phyloP scores from a whole-genome alignment of 64 coral and sea anemone genomes.

The Porites australiensis region DNA sequence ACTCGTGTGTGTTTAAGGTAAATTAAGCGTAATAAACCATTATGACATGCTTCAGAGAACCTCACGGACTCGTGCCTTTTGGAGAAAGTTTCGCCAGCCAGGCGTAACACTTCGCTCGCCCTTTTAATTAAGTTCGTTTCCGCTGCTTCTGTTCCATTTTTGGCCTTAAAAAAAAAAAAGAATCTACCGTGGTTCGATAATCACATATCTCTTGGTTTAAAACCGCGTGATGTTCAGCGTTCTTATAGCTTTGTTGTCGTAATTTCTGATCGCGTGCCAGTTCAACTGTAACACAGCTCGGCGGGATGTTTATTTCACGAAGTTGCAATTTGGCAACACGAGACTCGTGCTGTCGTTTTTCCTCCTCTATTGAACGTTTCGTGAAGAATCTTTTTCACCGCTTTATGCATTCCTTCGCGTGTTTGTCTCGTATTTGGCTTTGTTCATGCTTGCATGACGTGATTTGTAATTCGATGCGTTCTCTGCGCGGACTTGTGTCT shows the following conservation, averaged over 20 bases:
- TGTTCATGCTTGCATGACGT: constrained; percentile 3
- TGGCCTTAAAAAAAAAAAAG: not conserved
- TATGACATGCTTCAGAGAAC: constrained; percentile 26
- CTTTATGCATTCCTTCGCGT: not conserved
- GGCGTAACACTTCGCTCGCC: constrained; percentile 1
- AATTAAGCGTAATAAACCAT: constrained; percentile 51
- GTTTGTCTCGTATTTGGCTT: not conserved
- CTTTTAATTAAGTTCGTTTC: not conserved
- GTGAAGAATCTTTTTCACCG: not conserved
- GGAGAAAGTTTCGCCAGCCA: not conserved
- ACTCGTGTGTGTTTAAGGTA: constrained; percentile 1
- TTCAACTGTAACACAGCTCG: not conserved
- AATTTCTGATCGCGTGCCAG: constrained; percentile 40
- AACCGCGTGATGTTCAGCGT: not conserved
- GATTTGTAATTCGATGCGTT: constrained; percentile 39
- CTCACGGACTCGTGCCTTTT: not conserved
- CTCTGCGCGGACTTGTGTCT: not conserved
- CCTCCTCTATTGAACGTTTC: not conserved
- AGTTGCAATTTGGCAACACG: not conserved
- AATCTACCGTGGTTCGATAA: not conserved
- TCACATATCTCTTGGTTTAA: not conserved
- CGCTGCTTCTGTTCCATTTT: not conserved
- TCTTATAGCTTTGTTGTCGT: constrained; percentile 1
- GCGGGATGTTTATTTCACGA: constrained; percentile 2
- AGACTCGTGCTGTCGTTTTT: not conserved